A percentile compares a stretch with the other conserved stretches of the same genome.
Conservation (phyloP, 2,113 vertebrate species). For the Toxotes chatareus region DNA sequence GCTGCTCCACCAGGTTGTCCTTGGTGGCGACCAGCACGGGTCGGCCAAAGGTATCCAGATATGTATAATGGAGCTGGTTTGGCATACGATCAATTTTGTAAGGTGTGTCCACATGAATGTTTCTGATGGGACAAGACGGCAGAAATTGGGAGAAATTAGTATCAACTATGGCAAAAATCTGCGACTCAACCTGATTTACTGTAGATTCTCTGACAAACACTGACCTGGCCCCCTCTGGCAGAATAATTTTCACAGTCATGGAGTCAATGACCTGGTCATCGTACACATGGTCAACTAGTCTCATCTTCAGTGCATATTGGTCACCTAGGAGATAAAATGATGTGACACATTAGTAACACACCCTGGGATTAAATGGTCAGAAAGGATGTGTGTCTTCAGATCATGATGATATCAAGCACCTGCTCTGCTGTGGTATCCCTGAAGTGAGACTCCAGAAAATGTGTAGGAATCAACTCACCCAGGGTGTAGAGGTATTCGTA, state of each 20-base stretch:
- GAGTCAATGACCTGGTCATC: slow-evolving; percentile 97
- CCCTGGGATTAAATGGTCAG: neutral
- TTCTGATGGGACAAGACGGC: slow-evolving; percentile 78
- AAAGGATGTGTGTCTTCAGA: neutral
- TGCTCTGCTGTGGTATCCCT: neutral
- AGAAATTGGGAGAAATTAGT: slow-evolving; percentile 12
- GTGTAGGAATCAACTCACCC: slow-evolving; percentile 82
- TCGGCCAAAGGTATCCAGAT: slow-evolving; percentile 96
- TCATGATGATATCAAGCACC: neutral
- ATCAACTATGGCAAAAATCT: neutral
- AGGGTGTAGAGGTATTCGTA: slow-evolving; percentile 98
- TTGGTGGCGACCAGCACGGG: slow-evolving; percentile 95
- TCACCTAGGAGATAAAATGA: slow-evolving; percentile 85
- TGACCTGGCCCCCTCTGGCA: slow-evolving; percentile 97
- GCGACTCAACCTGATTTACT: neutral
- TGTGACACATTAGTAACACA: neutral
- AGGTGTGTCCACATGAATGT: slow-evolving; percentile 94
- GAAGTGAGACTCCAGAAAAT: neutral
- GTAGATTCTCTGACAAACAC: slow-evolving; percentile 52
- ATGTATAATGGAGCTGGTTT: slow-evolving; percentile 95
- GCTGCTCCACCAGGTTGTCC: slow-evolving; percentile 96
- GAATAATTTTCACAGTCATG: slow-evolving; percentile 94
- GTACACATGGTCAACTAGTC: slow-evolving; percentile 96
- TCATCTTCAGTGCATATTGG: slow-evolving; percentile 97
- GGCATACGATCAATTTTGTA: slow-evolving; percentile 90